phyloP scores from a whole-genome alignment of 53 echinoderm and acorn worm species.

The Zoroaster sp. region DNA sequence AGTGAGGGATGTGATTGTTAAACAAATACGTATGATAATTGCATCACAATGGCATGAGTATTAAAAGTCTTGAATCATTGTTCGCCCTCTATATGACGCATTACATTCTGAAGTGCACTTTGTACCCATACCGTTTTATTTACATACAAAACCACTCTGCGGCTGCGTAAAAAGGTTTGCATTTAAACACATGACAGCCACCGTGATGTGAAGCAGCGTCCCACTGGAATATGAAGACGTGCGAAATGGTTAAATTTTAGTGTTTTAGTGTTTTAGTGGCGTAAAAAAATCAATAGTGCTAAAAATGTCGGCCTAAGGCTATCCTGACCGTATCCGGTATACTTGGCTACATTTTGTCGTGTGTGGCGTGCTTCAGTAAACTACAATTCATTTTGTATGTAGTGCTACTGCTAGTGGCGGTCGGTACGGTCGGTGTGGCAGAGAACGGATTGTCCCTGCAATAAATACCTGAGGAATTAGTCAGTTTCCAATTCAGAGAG shows the following conservation, averaged over 20 bases:
- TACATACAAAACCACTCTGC: slow-evolving; percentile 12
- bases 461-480: not conserved
- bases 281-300: not conserved
- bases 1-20: not conserved
- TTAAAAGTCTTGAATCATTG: not conserved
- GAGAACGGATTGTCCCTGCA: not conserved
- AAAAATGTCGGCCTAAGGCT: not conserved
- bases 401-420: no score
- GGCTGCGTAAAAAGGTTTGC: not conserved
- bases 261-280: not conserved
- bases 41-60: not conserved
- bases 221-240: not conserved
- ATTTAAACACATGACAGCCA: not conserved
- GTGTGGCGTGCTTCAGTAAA: not conserved
- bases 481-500: not conserved
- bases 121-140: not conserved
- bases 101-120: not conserved
- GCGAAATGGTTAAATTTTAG: not conserved
- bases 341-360: not conserved
- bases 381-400: not conserved
- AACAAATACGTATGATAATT: not conserved
- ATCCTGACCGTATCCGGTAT: not conserved
- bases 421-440: not conserved
- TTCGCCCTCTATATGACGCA: not conserved
- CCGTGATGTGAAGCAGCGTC: not conserved